Percentiles rank a stretch among this genome's conserved stretches.
Conservation (phyloP, 2,888 invertebrate species). For the Nomada fucata region DNA sequence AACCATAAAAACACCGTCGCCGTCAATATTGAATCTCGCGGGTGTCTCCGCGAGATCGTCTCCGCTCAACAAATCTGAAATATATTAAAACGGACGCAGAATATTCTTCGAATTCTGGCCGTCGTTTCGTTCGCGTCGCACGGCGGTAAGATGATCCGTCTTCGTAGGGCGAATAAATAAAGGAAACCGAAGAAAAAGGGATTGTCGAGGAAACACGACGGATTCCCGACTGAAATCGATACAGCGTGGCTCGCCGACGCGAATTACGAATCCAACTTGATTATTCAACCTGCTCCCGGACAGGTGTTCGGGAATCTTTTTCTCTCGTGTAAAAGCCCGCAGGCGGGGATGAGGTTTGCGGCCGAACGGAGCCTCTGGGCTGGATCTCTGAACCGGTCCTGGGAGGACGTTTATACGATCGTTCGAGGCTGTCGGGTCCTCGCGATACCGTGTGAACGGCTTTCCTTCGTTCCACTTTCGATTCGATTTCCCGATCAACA, state of each 20-base stretch:
- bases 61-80: too few species aligned
- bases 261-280: constrained; percentile 1
- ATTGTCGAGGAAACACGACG: not conserved
- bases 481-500: constrained; percentile 1
- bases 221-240: not conserved
- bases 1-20: too few species aligned
- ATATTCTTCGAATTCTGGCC: too few species aligned
- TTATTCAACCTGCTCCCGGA: not conserved
- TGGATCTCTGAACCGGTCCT: constrained; percentile 31
- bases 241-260: not conserved
- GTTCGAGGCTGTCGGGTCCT: not conserved
- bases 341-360: constrained; percentile 23
- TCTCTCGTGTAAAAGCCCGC: not conserved
- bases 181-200: not conserved
- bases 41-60: too few species aligned
- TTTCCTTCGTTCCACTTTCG: constrained; percentile 2
- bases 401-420: constrained; percentile 17
- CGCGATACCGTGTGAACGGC: not conserved
- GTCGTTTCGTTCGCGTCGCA: too few species aligned
- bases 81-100: too few species aligned
- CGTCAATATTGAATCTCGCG: too few species aligned
- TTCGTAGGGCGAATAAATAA: not conserved
- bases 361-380: constrained; percentile 4
- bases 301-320: constrained; percentile 28
- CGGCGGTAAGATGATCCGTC: too few species aligned